Percentiles rank a stretch among this genome's conserved stretches.
Conservation (phyloP, 1,140 invertebrate species). For the Notospermus geniculatus region DNA sequence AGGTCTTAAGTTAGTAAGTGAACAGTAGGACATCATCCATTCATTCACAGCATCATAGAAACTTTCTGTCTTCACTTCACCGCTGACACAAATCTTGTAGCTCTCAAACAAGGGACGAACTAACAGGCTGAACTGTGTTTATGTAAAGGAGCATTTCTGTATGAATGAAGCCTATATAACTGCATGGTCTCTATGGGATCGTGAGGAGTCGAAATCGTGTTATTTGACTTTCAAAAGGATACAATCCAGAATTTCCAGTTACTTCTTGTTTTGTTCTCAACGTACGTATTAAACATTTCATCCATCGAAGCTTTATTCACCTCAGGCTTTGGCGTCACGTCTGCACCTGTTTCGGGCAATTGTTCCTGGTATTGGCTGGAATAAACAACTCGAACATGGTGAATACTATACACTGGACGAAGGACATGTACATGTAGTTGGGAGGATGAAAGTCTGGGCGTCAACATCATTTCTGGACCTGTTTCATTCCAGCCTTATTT, state of each 20-base stretch:
- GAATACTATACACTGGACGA: conserved; percentile 13
- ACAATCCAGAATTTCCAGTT: conserved; percentile 98
- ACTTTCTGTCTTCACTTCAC: too few relatives aligned
- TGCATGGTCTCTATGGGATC: too few relatives aligned
- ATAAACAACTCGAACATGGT: conserved; percentile 15
- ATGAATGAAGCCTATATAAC: background rate
- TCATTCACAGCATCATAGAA: too few relatives aligned
- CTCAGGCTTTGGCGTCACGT: conserved; percentile 64
- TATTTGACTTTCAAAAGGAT: too few relatives aligned
- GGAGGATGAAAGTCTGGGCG: too few relatives aligned
- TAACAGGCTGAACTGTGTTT: conserved; percentile 78
- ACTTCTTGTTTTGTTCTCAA: conserved; percentile 74
- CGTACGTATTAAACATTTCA: conserved; percentile 88
- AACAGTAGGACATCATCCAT: too few relatives aligned
- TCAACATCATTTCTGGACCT: too few relatives aligned
- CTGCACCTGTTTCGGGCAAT: conserved; percentile 81
- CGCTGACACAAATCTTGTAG: too few relatives aligned
- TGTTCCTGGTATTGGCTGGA: conserved; percentile 72
- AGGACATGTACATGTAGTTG: conserved; percentile 5
- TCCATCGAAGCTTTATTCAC: conserved; percentile 75
- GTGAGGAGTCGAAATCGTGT: too few relatives aligned
- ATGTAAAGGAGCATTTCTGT: conserved; percentile 12
- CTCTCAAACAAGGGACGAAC: conserved; percentile 72
- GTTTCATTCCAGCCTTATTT: too few relatives aligned
- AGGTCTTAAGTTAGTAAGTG: too few relatives aligned